Evolutionary conservation across 2,888 invertebrate genomes (phyloP), one percentile per base, ranked within the genome.

Genomic region (Melieria crassipennis): DNA sequence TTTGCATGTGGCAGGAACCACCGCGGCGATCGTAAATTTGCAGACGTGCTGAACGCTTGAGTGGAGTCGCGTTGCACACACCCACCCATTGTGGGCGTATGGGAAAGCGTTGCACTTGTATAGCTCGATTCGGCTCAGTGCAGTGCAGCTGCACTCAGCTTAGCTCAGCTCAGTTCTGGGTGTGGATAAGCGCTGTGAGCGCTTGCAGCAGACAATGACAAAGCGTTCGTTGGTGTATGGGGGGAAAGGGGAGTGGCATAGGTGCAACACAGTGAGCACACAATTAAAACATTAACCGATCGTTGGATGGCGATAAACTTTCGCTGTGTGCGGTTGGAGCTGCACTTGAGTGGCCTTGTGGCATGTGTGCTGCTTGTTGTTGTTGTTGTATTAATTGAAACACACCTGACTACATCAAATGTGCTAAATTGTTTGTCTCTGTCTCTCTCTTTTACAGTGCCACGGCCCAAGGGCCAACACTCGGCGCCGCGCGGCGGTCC

Each of bases 401-500:
- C 1, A 30, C 30, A 13, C 63, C 10, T 62, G 30, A 10, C 56
- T 52, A 58, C 57, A 11, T 6, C 6, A 52, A 7, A 52, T 9
- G 6, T n/a, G 5, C 13, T 52, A n/a, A 52, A 52, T 52, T 13
- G 4, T n/a, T 1, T 52, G 52, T 7, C 11, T 58, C 64, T 57
- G 47, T 70, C 63, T 43, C 64, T 55, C 50, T 69, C 16, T 63
- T 78, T 89, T 84, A 75, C 89, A 91, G 93, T 92, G 84, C 91
- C 94, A 82, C 89, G 95, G 82, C 95, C 95, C 69, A 95, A 96
- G 85, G 96, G 96, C 61, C 96, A 96, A 83, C 96, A 96, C 88
- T 94, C 94, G 80, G 95, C 96, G 55, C 95, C 95, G 43, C 89
- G 96, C 78, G 95, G 96, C 43, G 96, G 96, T 10, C 96, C 96